phyloP scores from a whole-genome alignment of 2,797 vertebrate species.

The Coranthus polyacanthus region DNA sequence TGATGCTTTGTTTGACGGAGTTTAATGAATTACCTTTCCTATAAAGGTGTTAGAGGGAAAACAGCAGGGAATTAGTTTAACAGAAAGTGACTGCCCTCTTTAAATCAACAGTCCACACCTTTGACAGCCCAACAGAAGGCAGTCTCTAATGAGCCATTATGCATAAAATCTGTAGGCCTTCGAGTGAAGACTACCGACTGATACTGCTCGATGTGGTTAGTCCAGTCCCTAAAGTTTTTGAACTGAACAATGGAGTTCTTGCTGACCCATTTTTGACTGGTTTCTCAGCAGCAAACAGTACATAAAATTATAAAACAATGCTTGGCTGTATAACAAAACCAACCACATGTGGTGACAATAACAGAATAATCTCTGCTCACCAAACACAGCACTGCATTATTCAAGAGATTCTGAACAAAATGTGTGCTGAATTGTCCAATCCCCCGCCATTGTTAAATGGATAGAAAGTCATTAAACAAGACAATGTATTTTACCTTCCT shows the following conservation, averaged over 20 bases:
- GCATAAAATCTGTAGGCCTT: not conserved
- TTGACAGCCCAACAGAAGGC: not conserved
- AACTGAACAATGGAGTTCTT: not conserved
- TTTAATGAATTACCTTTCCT: constrained; percentile 45
- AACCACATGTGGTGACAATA: constrained; percentile 54
- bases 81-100: constrained; percentile 31
- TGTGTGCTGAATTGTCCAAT: constrained; percentile 30
- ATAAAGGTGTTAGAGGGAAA: constrained; percentile 39
- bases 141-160: constrained; percentile 5
- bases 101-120: constrained; percentile 32
- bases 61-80: constrained; percentile 35
- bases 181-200: not conserved
- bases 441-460: no score
- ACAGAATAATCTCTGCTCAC: constrained; percentile 41
- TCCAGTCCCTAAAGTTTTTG: not conserved
- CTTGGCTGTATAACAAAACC: constrained; percentile 34
- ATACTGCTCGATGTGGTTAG: not conserved
- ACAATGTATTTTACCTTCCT: not conserved
- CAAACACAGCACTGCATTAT: constrained; percentile 52
- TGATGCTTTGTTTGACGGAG: constrained; percentile 42
- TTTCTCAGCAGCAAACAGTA: constrained; percentile 36
- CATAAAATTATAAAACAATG: constrained; percentile 26
- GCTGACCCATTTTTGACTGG: constrained; percentile 25
- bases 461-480: constrained; percentile 16
- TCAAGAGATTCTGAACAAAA: constrained; percentile 41